Conservation (phyloP, 2,888 invertebrate species). For the Pseudanteris insignis region DNA sequence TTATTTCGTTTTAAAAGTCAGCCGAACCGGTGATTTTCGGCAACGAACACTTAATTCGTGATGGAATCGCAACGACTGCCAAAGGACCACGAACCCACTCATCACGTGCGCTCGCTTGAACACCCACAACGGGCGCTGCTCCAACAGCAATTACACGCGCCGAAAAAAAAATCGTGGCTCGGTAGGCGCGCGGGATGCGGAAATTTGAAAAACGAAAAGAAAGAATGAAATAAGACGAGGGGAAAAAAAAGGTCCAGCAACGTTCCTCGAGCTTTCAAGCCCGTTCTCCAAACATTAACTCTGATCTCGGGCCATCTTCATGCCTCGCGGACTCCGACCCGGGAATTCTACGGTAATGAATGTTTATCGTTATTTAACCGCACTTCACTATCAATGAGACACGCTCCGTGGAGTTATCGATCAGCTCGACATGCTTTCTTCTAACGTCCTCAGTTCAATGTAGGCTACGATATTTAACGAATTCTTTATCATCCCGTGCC, state of each 20-base stretch:
- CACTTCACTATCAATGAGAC: too few species aligned
- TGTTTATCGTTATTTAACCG: slow-evolving; percentile 15
- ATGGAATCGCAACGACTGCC: slow-evolving; percentile 11
- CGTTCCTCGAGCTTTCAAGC: too few species aligned
- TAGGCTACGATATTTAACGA: too few species aligned
- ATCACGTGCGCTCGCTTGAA: slow-evolving; percentile 23
- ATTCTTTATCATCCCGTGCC: too few species aligned
- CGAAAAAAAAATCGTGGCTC: slow-evolving; percentile 6
- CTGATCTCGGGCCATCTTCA: slow-evolving; percentile 11
- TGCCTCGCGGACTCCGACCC: background rate
- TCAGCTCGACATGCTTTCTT: too few species aligned
- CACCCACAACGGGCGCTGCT: slow-evolving; percentile 21
- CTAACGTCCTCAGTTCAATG: too few species aligned
- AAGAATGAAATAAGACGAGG: too few species aligned
- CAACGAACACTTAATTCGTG: slow-evolving; percentile 30
- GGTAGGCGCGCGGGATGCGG: background rate
- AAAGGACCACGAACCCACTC: slow-evolving; percentile 14
- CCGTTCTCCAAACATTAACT: too few species aligned
- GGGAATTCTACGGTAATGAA: slow-evolving; percentile 20
- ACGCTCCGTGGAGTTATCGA: too few species aligned
- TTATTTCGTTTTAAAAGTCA: slow-evolving; percentile 30
- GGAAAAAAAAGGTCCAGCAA: too few species aligned
- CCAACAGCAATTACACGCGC: slow-evolving; percentile 8
- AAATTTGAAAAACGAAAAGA: too few species aligned
- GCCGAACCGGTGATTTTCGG: slow-evolving; percentile 30